Evolutionary conservation across 2,113 vertebrate species (phyloP).

Genomic region (Rhadina sibilatrix): DNA sequence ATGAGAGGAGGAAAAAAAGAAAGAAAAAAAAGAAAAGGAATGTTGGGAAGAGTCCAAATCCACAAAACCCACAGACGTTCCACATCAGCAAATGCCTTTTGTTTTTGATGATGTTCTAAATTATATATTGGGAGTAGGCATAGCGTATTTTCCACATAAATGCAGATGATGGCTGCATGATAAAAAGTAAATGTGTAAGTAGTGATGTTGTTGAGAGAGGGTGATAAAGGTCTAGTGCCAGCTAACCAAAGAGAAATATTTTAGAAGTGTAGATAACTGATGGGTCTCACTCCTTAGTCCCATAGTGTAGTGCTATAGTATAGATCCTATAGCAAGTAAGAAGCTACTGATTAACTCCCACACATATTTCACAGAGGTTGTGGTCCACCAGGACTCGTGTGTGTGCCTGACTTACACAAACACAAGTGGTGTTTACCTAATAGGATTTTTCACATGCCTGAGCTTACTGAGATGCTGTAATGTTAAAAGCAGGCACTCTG

Average conservation of each 20-base stretch:
- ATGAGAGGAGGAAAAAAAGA: not conserved
- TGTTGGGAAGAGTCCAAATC: not conserved
- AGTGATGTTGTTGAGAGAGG: not conserved
- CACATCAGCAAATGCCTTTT: not conserved
- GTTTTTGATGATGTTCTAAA: not conserved
- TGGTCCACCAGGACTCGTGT: not conserved
- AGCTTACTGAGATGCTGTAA: not conserved
- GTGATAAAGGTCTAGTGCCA: not conserved
- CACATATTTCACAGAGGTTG: accelerated
- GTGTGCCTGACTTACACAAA: not conserved
- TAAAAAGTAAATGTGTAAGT: not conserved
- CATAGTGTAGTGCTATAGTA: not conserved
- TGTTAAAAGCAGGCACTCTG: accelerated
- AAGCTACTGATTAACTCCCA: not conserved
- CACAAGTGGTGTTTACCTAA: not conserved
- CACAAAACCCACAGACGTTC: not conserved
- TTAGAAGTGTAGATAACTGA: not conserved
- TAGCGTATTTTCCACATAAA: not conserved
- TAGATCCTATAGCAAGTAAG: not conserved
- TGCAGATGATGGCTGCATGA: not conserved
- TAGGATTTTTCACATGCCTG: not conserved
- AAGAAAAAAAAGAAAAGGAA: not conserved
- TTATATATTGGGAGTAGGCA: not conserved
- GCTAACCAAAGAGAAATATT: not conserved
- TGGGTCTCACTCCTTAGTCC: not conserved